phyloP scores from a whole-genome alignment of 2,797 vertebrate genomes.

The Thamnophis elegans region DNA sequence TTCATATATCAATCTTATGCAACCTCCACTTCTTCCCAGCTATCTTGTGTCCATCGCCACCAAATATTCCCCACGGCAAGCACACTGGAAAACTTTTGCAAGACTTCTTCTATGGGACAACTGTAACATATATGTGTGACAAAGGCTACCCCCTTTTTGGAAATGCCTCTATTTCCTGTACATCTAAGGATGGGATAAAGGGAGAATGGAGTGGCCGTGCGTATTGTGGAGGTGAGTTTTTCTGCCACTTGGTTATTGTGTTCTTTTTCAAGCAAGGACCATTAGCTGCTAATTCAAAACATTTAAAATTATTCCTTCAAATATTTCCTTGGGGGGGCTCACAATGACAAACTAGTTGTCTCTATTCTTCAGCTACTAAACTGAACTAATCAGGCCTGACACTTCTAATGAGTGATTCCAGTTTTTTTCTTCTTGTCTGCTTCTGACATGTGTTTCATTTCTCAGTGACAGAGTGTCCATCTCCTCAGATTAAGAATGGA shows the following conservation, averaged over 20 bases:
- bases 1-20: not conserved
- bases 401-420: not conserved
- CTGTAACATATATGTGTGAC: slow-evolving; percentile 54
- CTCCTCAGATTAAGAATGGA: slow-evolving; percentile 1
- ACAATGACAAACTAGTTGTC: not conserved
- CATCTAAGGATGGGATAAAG: slow-evolving; percentile 25
- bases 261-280: not conserved
- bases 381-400: not conserved
- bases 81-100: slow-evolving; percentile 34
- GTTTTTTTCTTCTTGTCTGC: not conserved
- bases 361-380: not conserved
- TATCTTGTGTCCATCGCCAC: slow-evolving; percentile 17
- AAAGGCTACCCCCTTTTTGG: slow-evolving; percentile 45
- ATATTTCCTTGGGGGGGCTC: not conserved
- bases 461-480: not conserved
- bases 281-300: not conserved
- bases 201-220: slow-evolving; percentile 59
- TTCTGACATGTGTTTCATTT: not conserved
- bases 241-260: not conserved
- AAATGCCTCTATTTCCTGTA: slow-evolving; percentile 54
- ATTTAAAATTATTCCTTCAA: not conserved
- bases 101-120: slow-evolving; percentile 52
- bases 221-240: slow-evolving; percentile 59
- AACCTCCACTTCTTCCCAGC: not conserved
- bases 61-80: slow-evolving; percentile 46